phyloP scores from a whole-genome alignment of 2,888 invertebrate species.

The Agrotis puta region DNA sequence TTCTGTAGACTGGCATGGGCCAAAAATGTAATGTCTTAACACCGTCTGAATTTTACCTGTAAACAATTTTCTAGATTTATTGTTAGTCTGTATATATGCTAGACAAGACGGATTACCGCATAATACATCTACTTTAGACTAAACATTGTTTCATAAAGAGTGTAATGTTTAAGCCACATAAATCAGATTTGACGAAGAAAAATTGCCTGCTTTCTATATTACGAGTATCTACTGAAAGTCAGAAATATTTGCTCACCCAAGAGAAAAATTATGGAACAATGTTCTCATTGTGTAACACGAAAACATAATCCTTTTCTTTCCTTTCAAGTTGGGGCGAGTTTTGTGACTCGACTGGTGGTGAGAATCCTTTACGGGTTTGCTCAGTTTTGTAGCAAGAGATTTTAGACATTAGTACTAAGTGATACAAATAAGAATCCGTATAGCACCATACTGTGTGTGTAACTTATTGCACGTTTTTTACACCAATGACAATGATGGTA shows the following conservation, averaged over 20 bases:
- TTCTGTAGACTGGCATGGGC: background rate
- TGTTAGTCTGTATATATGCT: slow-evolving; percentile 17
- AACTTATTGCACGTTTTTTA: no score
- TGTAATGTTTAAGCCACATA: slow-evolving; percentile 15
- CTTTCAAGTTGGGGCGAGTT: background rate
- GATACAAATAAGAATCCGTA: no score
- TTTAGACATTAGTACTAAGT: no score
- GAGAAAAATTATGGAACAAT: background rate
- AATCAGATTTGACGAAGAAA: slow-evolving; percentile 8
- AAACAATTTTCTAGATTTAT: slow-evolving; percentile 28
- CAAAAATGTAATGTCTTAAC: slow-evolving; percentile 25
- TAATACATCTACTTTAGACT: slow-evolving; percentile 25
- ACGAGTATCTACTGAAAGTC: background rate
- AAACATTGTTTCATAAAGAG: slow-evolving; percentile 16
- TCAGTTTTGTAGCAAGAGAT: no score
- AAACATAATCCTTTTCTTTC: background rate
- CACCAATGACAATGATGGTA: no score
- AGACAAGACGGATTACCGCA: slow-evolving; percentile 13
- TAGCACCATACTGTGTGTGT: no score
- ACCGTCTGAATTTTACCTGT: slow-evolving; percentile 13
- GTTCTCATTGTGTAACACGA: background rate
- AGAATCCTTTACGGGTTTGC: background rate
- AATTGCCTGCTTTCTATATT: background rate
- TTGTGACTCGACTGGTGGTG: background rate
- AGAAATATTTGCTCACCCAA: background rate